These are phyloP conservation scores for Anolis carolinensis DNA, from an alignment of 2,113 vertebrate species.

Conservation along the genomic window DNA sequence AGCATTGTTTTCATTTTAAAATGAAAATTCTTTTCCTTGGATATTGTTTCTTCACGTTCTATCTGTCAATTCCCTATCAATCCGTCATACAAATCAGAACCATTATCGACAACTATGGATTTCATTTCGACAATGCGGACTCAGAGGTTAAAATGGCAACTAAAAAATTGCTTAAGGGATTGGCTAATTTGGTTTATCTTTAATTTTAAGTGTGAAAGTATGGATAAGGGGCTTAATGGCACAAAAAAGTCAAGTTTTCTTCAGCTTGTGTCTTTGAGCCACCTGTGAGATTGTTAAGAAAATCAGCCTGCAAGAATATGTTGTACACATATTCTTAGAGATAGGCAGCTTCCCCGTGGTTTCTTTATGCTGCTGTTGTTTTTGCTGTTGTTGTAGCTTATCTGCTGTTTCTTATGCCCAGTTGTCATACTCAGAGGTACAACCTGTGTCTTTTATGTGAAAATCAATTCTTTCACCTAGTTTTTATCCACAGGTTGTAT, in stretches of 20 bases:
- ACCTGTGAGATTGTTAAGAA: neutral
- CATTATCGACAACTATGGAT: neutral
- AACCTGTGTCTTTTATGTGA: neutral
- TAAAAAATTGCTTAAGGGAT: neutral
- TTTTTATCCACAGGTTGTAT: neutral
- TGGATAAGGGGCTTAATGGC: neutral
- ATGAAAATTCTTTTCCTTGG: neutral
- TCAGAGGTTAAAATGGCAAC: neutral
- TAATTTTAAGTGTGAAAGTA: neutral
- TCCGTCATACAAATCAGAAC: neutral
- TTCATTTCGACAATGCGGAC: neutral
- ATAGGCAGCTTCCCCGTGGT: neutral
- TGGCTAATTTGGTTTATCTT: neutral
- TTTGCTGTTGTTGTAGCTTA: neutral
- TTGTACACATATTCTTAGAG: neutral
- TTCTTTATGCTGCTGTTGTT: no score
- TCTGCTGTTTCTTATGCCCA: neutral
- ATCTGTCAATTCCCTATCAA: neutral
- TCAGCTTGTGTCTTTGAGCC: neutral
- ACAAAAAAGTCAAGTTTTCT: neutral
- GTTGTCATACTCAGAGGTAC: neutral
- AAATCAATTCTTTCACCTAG: neutral
- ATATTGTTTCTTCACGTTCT: neutral
- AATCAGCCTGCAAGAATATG: no score
- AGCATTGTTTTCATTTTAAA: conserved; percentile 1